Conservation (phyloP, 1,140 invertebrate species). For the Trichoplusia ni region DNA sequence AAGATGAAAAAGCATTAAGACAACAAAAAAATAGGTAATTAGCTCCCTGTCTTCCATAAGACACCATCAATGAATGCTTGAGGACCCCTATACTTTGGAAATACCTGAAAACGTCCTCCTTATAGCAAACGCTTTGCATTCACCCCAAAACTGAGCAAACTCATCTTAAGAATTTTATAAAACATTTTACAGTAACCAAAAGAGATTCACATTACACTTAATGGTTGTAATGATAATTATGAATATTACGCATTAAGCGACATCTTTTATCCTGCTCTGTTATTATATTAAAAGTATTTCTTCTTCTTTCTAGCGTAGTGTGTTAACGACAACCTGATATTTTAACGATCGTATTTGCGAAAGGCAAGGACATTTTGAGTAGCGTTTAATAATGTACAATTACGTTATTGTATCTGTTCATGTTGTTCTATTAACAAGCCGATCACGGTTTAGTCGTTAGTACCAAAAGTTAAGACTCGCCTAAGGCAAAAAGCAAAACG, state of each 20-base stretch:
- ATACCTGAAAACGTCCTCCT: no score
- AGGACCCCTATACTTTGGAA: no score
- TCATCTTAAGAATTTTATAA: not conserved
- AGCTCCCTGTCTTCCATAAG: no score
- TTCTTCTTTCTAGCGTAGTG: not conserved
- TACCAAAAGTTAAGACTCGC: not conserved
- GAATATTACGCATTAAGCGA: no score
- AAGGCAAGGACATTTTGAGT: not conserved
- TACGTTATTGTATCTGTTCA: slow-evolving; percentile 1
- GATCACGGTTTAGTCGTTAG: not conserved
- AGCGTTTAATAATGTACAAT: not conserved
- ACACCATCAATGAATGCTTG: no score
- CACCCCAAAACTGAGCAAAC: not conserved
- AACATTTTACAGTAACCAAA: not conserved
- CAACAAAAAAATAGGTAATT: no score
- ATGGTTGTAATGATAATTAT: not conserved
- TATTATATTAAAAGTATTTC: not conserved
- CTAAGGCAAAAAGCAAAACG: not conserved
- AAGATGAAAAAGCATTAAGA: no score
- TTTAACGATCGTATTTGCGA: not conserved
- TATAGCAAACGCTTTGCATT: no score
- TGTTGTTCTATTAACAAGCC: not conserved
- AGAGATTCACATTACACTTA: not conserved
- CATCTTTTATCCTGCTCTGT: not conserved
- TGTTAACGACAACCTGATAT: not conserved